Evolutionary conservation across 2,797 vertebrate genomes (phyloP), one percentile per base, ranked within the genome.

Genomic region (Coracias cyanogaster): DNA sequence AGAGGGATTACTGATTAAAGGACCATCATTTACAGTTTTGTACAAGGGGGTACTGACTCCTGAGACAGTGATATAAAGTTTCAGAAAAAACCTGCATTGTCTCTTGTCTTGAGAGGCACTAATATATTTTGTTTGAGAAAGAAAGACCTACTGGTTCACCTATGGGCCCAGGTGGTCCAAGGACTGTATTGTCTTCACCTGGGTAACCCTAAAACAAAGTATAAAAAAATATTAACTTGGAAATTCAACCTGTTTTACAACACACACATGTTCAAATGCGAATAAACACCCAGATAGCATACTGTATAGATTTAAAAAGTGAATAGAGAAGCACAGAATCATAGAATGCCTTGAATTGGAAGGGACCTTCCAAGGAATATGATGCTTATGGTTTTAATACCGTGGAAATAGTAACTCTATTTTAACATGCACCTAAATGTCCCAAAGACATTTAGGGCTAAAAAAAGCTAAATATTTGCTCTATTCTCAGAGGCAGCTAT

Each of bases 111-210:
- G 37, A 94, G 51, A 90, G 65, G 52, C 49, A 92, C 45, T 41
- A 95, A 93, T 82, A 92, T 87, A 98, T 97, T 94, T 96, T 96
- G 95, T 94, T 96, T 89, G 91, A 97, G 98, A 99, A 99, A 98
- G 98, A 99, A 99, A 99, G 98, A 99, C 99, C 99, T 99, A 99
- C 99, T 99, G 99, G 99, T 99, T 99, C 99, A 99, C 99, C 99
- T 99, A 99, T 99, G 98, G 99, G 98, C 98, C 99, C 99, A 96
- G 98, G 98, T 64, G 96, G 98, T 99, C 99, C 99, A 65, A 98
- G 97, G 82, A 98, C 97, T 97, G 97, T 98, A 95, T 97, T 99
- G 96, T 99, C 99, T 94, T 99, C 99, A 15, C 99, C 99, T 94
- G 99, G 98, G 88, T 99, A 99, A 96, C 99, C 99, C 99, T 99